These are phyloP conservation scores for Danio jaintianensis DNA, from an alignment of 2,797 vertebrate species.

Conservation along the genomic window DNA sequence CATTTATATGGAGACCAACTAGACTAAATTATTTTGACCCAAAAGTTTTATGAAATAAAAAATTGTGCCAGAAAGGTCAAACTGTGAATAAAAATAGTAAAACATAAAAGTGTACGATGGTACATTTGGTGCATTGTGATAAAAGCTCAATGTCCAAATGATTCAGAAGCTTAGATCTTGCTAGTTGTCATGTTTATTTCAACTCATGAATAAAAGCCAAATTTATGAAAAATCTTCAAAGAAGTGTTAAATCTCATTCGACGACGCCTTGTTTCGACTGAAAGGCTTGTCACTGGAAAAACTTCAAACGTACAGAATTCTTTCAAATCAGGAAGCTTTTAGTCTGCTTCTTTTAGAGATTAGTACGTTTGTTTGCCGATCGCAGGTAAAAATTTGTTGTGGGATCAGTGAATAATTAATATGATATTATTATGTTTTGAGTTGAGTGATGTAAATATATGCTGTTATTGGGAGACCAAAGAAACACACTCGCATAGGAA, in stretches of 20 bases:
- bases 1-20: neutral
- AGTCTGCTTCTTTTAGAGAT: neutral
- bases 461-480: neutral
- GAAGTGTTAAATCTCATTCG: neutral
- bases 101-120: neutral
- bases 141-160: neutral
- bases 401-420: neutral
- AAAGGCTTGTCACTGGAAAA: neutral
- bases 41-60: neutral
- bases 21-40: neutral
- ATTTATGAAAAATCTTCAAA: neutral
- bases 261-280: neutral
- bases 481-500: neutral
- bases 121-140: neutral
- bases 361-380: neutral
- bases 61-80: neutral
- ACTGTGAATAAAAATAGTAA: neutral
- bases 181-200: neutral
- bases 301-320: neutral
- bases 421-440: neutral
- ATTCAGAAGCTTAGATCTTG: neutral
- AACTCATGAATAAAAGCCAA: neutral
- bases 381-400: neutral
- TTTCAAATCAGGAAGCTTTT: neutral
- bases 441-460: neutral